A percentile compares a stretch with the other conserved stretches of the same genome.
Conservation (phyloP, 2,113 vertebrate species). For the Anolis sagrei region DNA sequence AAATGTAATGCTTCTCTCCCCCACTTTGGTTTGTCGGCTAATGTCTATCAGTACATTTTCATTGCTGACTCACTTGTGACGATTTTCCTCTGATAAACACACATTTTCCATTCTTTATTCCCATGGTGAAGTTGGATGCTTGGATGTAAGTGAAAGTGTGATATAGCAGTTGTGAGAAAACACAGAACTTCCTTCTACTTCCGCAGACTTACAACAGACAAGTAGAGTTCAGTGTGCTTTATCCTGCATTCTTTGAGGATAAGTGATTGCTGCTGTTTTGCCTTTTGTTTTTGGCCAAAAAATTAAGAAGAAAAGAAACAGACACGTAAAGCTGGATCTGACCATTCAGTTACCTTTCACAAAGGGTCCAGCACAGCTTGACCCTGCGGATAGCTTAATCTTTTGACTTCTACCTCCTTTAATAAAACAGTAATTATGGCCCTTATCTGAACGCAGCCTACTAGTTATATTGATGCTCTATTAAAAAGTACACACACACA, state of each 20-base stretch:
- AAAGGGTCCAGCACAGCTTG: conserved; percentile 1
- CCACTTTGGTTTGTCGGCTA: conserved; percentile 16
- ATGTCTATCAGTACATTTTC: conserved; percentile 32
- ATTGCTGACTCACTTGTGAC: conserved; percentile 29
- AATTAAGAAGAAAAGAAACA: conserved; percentile 11
- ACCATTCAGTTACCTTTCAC: neutral
- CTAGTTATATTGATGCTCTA: no score
- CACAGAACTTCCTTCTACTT: conserved; percentile 12
- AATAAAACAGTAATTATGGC: neutral
- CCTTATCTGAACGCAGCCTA: neutral
- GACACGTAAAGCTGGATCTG: neutral
- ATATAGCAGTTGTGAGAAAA: neutral
- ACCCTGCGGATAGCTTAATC: neutral
- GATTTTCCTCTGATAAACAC: conserved; percentile 37
- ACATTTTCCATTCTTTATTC: conserved; percentile 19
- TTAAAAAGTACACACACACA: no score
- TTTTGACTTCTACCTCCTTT: neutral
- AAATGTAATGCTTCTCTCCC: neutral
- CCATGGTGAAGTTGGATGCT: neutral
- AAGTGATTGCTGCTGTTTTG: neutral
- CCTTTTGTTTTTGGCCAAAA: conserved; percentile 20
- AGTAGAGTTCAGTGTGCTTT: conserved; percentile 10
- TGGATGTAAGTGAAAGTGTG: neutral
- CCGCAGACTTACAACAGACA: neutral
- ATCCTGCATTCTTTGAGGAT: conserved; percentile 18